Conservation (phyloP, 2,888 invertebrate species). For the Didymodactylos carnosus region DNA sequence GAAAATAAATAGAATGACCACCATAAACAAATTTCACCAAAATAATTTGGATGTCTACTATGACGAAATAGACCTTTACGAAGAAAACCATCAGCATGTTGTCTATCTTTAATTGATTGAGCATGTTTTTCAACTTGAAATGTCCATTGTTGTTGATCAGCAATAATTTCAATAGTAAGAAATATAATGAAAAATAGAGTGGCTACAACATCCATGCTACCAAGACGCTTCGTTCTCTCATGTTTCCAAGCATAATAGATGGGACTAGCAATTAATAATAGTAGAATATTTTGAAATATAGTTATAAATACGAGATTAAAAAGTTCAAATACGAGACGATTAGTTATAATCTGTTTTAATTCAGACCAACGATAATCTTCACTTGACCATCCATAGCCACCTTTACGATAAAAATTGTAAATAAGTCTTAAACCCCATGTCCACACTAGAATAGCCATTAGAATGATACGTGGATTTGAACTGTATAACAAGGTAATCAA, state of each 20-base stretch:
- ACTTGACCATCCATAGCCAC: not conserved
- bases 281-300: not conserved
- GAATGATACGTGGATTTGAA: not conserved
- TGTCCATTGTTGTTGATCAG: conserved; percentile 7
- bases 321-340: conserved; percentile 4
- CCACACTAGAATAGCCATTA: not conserved
- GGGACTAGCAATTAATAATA: not conserved
- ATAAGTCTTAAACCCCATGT: conserved; percentile 4
- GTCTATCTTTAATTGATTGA: not conserved
- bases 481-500: not conserved
- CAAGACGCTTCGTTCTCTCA: not conserved
- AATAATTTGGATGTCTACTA: conserved; percentile 9
- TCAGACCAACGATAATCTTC: conserved; percentile 4
- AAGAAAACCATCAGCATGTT: not conserved
- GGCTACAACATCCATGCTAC: too few species aligned
- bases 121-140: conserved; percentile 1
- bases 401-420: not conserved
- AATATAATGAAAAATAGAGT: not conserved
- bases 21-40: conserved; percentile 2
- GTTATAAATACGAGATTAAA: conserved; percentile 6
- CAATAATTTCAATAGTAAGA: not conserved
- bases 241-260: not conserved
- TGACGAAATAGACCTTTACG: not conserved
- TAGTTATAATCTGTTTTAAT: not conserved
- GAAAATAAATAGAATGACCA: conserved; percentile 1